A percentile compares a stretch with the other conserved stretches of the same genome.
phyloP scores from a whole-genome alignment of 2,888 invertebrate species.

The Gonocerus acuteangulatus region DNA sequence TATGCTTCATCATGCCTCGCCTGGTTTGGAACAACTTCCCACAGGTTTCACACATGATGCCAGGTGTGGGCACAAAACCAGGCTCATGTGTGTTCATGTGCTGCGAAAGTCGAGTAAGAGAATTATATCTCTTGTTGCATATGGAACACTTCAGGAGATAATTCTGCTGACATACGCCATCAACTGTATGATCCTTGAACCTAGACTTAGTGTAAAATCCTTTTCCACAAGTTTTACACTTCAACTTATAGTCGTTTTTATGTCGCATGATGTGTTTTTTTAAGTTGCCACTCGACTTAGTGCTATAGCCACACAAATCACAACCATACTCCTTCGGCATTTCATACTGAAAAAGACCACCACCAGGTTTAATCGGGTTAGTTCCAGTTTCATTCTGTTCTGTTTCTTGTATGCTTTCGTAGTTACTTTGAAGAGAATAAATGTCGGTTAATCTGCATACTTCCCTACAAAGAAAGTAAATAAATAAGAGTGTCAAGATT shows the following conservation, averaged over 20 bases:
- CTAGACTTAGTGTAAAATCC: conserved; percentile 30
- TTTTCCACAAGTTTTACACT: conserved; percentile 29
- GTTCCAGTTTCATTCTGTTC: no score
- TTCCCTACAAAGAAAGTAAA: conserved; percentile 1
- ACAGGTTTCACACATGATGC: conserved; percentile 46
- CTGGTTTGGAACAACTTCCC: conserved; percentile 43
- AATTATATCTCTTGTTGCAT: conserved; percentile 42
- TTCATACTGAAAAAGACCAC: background rate
- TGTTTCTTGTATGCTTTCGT: background rate
- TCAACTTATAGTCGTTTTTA: conserved; percentile 35
- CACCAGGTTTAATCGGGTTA: no score
- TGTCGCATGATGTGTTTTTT: conserved; percentile 33
- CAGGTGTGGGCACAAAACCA: conserved; percentile 28
- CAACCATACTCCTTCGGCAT: conserved; percentile 15
- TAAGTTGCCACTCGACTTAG: conserved; percentile 27
- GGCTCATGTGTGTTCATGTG: conserved; percentile 27
- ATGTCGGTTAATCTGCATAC: background rate
- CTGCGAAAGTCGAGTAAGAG: conserved; percentile 10
- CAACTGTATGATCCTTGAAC: conserved; percentile 26
- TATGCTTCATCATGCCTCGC: conserved; percentile 43
- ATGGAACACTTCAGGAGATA: conserved; percentile 41
- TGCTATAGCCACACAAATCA: conserved; percentile 26
- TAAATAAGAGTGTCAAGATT: no score
- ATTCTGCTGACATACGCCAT: conserved; percentile 38
- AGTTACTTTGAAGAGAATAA: background rate